These are phyloP conservation scores for Pteruthius melanotis DNA, from an alignment of 2,113 vertebrate species.

Conservation along the genomic window DNA sequence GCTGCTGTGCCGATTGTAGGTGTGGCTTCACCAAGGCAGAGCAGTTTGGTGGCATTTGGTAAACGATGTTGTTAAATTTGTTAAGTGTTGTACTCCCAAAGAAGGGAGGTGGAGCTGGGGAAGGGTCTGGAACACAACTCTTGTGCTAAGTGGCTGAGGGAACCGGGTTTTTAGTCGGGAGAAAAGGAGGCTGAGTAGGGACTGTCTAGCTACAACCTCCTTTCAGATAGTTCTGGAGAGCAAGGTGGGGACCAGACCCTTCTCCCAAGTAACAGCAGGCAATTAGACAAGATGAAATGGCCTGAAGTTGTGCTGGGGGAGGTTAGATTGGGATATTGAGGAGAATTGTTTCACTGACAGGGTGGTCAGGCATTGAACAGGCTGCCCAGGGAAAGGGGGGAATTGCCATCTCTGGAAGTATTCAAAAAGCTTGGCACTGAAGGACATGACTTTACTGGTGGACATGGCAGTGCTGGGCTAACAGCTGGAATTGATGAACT, in stretches of 20 bases:
- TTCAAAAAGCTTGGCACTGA: not conserved
- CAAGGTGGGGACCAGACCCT: not conserved
- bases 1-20: not conserved
- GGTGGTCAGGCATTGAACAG: not conserved
- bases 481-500: not conserved
- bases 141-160: not conserved
- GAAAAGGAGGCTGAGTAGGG: not conserved
- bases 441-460: not conserved
- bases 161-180: not conserved
- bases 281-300: not conserved
- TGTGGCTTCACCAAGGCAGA: not conserved
- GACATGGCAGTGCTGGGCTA: not conserved
- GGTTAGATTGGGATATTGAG: not conserved
- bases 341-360: not conserved
- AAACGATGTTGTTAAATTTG: not conserved
- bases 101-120: not conserved
- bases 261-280: not conserved
- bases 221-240: not conserved
- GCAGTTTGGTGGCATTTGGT: rapidly evolving
- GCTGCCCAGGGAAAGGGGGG: not conserved
- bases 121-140: not conserved
- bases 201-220: not conserved
- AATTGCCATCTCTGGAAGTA: not conserved
- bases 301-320: not conserved
- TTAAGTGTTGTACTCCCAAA: too few relatives aligned